These are phyloP conservation scores for Tonatia bakeri DNA, from an alignment of 2,113 vertebrate genomes.

Conservation along the genomic window DNA sequence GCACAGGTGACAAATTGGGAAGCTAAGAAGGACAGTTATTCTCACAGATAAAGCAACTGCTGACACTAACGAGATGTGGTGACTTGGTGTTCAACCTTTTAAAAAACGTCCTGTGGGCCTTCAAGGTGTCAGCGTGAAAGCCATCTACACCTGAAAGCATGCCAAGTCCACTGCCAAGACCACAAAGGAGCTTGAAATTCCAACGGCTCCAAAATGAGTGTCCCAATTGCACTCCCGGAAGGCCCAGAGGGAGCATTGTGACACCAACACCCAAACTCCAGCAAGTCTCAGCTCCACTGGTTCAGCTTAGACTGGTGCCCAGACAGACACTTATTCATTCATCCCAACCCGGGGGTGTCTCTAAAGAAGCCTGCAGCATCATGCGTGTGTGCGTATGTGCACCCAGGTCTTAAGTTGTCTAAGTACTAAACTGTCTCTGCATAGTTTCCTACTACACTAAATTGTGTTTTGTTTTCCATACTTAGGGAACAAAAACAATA, in stretches of 20 bases:
- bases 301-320: not conserved
- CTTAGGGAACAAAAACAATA: conserved; percentile 74
- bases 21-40: conserved; percentile 63
- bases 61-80: conserved; percentile 53
- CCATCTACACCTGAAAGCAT: not conserved
- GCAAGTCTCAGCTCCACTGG: not conserved
- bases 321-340: not conserved
- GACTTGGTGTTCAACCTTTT: conserved; percentile 55
- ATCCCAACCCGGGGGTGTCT: not conserved
- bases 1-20: conserved; percentile 65
- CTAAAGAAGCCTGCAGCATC: not conserved
- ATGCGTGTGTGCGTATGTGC: rapidly evolving
- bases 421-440: conserved; percentile 21
- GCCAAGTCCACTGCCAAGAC: not conserved
- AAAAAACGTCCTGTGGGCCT: conserved; percentile 4
- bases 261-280: not conserved
- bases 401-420: not conserved
- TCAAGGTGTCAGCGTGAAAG: not conserved
- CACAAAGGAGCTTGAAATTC: not conserved
- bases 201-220: not conserved
- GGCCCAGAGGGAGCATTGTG: not conserved
- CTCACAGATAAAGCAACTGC: conserved; percentile 63
- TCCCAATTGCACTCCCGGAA: not conserved
- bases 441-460: conserved; percentile 75
- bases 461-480: conserved; percentile 31